Percentiles rank a stretch among this genome's conserved stretches.
These are phyloP conservation scores for Cacatua alba DNA, from an alignment of 2,113 vertebrate genomes.

Conservation along the genomic window DNA sequence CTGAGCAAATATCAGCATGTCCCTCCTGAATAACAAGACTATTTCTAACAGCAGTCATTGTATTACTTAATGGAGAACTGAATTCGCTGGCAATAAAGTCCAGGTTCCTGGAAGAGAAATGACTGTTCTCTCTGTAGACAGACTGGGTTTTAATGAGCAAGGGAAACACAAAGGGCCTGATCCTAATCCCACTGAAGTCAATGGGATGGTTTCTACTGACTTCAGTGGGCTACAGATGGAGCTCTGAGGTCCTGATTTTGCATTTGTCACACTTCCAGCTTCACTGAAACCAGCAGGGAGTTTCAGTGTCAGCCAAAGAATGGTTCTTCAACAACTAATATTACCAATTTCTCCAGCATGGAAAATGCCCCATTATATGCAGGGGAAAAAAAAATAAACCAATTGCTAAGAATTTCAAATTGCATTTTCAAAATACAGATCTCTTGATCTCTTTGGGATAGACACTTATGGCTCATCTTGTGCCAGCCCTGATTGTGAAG, in stretches of 20 bases:
- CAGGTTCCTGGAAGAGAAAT: constrained; percentile 10
- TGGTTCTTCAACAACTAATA: neutral
- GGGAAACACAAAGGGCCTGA: neutral
- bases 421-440: neutral
- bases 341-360: neutral
- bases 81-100: constrained; percentile 23
- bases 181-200: neutral
- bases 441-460: neutral
- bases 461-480: neutral
- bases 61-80: constrained; percentile 42
- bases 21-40: constrained; percentile 34
- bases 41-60: neutral
- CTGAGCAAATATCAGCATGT: constrained; percentile 46
- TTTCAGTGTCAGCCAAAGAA: neutral
- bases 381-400: neutral
- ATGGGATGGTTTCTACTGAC: neutral
- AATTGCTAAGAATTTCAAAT: neutral
- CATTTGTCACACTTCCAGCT: neutral
- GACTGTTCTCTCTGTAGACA: neutral
- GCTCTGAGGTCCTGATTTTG: neutral
- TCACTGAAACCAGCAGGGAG: neutral
- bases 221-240: neutral
- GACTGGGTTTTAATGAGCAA: constrained; percentile 8
- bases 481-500: neutral
- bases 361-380: neutral